Evolutionary conservation across 2,797 vertebrate genomes (phyloP), one percentile per base, ranked within the genome.

Genomic region (Microcaecilia unicolor): DNA sequence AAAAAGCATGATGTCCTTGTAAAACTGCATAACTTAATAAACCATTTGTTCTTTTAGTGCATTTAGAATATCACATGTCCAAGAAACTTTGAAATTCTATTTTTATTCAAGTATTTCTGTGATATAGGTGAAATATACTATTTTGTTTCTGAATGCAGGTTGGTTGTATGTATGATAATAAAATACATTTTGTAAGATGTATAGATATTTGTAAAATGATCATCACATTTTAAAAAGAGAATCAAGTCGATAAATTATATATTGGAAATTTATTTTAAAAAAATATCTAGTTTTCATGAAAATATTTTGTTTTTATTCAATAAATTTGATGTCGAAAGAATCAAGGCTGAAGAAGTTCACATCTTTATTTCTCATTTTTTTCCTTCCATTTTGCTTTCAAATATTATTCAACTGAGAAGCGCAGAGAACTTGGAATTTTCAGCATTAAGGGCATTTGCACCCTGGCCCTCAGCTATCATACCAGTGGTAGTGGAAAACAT

Each of bases 81-180:
- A 47, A 48, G 6, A 13, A 9, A 24, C 22, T 23, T 20, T 12
- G 26, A 46, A 32, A 29, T 20, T 22, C 3, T 41, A 39, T 28
- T 43, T 60, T 51, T 41, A 33, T 51, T 41, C 18, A 47, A 41
- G 40, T 48, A 37, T 40, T 58, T 49, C 56, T 61, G 31, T 37
- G 44, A 22, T 2, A 2, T 5, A 8, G 38, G 6, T 31, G 8
- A 48, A 20, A 23, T 12, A 31, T 28, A 18, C 41, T 22, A 36
- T 49, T 37, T 58, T 41, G 21, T 55, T 53, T 58, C 36, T 45
- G 40, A 24, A 26, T 42, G 9, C 14, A 28, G 7, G 12, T 22
- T 36, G 9, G 19, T 33, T n/a, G 26, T 3, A 11, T 28, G 19
- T 21, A 17, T 27, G 13, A 20, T 26, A 25, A 37, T 32, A 38